phyloP scores from a whole-genome alignment of 2,888 invertebrate species.

The Noctua comes region DNA sequence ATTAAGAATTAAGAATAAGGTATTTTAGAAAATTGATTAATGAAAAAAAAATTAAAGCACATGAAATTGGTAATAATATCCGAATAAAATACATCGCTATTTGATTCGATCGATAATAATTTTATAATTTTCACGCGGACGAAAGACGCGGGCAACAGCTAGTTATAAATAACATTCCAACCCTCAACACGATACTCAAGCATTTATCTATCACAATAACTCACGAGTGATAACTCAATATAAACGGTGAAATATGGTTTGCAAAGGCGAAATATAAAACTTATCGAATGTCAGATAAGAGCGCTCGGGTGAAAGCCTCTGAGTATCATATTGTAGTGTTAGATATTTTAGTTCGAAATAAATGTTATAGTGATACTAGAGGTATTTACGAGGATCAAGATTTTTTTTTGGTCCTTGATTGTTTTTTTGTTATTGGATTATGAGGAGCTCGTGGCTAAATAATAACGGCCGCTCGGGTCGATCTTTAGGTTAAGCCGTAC shows the following conservation, averaged over 20 bases:
- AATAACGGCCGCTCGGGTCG: too few relatives aligned
- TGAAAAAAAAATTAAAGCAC: too few relatives aligned
- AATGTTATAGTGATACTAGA: neutral
- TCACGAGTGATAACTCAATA: constrained; percentile 33
- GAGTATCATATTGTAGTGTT: neutral
- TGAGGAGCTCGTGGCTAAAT: too few relatives aligned
- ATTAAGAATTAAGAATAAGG: too few relatives aligned
- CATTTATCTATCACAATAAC: constrained; percentile 39
- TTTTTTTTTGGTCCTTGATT: neutral
- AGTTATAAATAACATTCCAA: neutral
- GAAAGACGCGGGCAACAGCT: too few relatives aligned
- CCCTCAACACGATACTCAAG: constrained; percentile 6
- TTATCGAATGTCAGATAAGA: constrained; percentile 32
- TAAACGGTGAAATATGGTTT: constrained; percentile 35
- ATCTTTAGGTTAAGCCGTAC: too few relatives aligned
- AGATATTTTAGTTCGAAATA: neutral
- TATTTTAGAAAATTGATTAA: too few relatives aligned
- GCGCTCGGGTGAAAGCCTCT: neutral
- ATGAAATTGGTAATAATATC: too few relatives aligned
- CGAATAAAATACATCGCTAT: too few relatives aligned
- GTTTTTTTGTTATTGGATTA: too few relatives aligned
- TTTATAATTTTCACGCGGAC: too few relatives aligned
- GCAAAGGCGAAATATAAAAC: constrained; percentile 20
- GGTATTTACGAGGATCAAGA: neutral
- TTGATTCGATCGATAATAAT: too few relatives aligned